A percentile compares a stretch with the other conserved stretches of the same genome.
phyloP scores from a whole-genome alignment of 2,888 invertebrate species.

The Ennomos erosarius region DNA sequence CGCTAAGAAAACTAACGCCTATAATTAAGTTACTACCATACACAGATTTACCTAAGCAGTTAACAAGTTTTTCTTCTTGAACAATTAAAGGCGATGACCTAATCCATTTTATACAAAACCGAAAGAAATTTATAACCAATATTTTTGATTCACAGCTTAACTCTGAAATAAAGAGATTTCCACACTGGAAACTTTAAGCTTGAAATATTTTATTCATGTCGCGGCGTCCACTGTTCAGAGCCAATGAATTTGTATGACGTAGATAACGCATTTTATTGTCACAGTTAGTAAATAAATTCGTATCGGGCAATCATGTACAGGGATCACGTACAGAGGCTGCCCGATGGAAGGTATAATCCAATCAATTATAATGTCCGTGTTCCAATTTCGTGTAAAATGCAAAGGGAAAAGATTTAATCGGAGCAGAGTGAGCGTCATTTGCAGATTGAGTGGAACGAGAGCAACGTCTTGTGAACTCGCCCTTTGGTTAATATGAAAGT shows the following conservation, averaged over 20 bases:
- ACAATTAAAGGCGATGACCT: too few relatives aligned
- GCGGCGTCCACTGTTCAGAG: constrained; percentile 48
- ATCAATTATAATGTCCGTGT: constrained; percentile 78
- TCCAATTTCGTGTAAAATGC: constrained; percentile 66
- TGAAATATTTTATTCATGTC: constrained; percentile 65
- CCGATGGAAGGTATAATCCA: constrained; percentile 77
- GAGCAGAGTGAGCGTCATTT: constrained; percentile 37
- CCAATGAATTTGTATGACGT: constrained; percentile 62
- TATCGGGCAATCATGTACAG: constrained; percentile 72
- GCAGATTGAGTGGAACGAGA: constrained; percentile 18
- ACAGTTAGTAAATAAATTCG: constrained; percentile 73
- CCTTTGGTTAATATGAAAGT: too few relatives aligned
- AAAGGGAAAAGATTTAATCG: constrained; percentile 65
- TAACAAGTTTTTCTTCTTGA: too few relatives aligned
- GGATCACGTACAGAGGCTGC: constrained; percentile 68
- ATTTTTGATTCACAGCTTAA: constrained; percentile 36
- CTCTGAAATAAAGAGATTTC: constrained; percentile 45
- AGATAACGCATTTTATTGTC: constrained; percentile 73
- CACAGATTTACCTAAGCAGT: too few relatives aligned
- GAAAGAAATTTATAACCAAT: constrained; percentile 5
- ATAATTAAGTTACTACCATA: too few relatives aligned
- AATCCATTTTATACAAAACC: background rate
- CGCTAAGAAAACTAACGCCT: too few relatives aligned
- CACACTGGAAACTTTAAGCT: constrained; percentile 54
- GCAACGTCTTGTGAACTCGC: background rate